Evolutionary conservation across 1,140 invertebrate genomes (phyloP), one percentile per base, ranked within the genome.

Genomic region (Zaprionus lachaisei): DNA sequence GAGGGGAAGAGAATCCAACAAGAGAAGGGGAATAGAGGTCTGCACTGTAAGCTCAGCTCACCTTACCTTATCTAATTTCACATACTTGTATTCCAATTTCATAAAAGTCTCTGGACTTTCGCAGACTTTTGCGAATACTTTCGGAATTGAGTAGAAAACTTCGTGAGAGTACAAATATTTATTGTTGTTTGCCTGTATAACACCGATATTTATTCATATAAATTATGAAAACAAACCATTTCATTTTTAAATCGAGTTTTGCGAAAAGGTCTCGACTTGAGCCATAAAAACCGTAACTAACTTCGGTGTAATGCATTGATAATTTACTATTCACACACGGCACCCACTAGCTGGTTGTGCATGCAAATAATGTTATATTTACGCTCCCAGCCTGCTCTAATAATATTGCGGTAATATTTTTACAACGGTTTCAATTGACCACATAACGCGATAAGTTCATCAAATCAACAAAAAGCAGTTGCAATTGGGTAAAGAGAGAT

Each of bases 341-440:
- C 11, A 20, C 47, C 17, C 47, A 51, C 17, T 47, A 17, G 41
- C 6, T 7, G n/a, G 41, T 47, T 51, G 47, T 51, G 47, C 47
- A 51, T 51, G 47, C 47, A 51, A 51, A 51, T 51, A 51, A 14
- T 22, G 47, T 51, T 17, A 51, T 51, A 51, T 51, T 51, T 24
- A 51, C 47, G 47, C 47, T 51, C 47, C 9, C 47, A 51, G 20
- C 0, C 20, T 24, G 47, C 20, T 24, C 12, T 20, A 51, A 51
- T 22, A 51, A 51, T 51, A 51, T 51, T 14, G 47, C 47, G 20
- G 47, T 51, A 24, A 51, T 51, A 51, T 51, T 51, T 49, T 24
- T 51, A 51, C 47, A 51, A 51, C 47, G 47, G 47, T 51, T 24
- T 5, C 20, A 51, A 51, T 51, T 51, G 47, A 24, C 47, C 20